Evolutionary conservation across 2,888 invertebrate species (phyloP).

Genomic region (Coleophora flavipennella): DNA sequence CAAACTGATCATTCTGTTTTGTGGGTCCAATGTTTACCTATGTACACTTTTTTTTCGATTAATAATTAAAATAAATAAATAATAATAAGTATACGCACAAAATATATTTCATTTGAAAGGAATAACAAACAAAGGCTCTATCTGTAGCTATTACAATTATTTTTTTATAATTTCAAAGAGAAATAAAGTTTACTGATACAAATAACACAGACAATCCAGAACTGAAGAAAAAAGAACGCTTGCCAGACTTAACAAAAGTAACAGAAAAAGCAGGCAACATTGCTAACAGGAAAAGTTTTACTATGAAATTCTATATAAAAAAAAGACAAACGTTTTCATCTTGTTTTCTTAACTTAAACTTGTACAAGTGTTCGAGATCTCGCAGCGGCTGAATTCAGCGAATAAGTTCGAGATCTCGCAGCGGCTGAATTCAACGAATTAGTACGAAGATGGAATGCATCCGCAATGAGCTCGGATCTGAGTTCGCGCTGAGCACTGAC

Average conservation of each 20-base stretch:
- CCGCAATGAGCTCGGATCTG: conserved; percentile 19
- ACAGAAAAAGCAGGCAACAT: background rate
- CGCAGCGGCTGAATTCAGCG: conserved; percentile 17
- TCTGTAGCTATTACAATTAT: too few species aligned
- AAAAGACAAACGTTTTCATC: conserved; percentile 5
- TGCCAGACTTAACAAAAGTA: background rate
- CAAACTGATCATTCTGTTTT: too few species aligned
- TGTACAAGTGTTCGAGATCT: conserved; percentile 5
- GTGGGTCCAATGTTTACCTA: too few species aligned
- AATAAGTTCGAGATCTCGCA: conserved; percentile 15
- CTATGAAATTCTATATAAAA: conserved; percentile 9
- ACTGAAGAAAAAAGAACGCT: background rate
- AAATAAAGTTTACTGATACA: background rate
- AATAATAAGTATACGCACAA: too few species aligned
- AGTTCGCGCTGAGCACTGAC: conserved; percentile 8
- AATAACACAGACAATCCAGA: too few species aligned
- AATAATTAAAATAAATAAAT: too few species aligned
- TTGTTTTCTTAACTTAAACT: conserved; percentile 8
- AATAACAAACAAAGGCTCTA: too few species aligned
- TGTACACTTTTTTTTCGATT: too few species aligned
- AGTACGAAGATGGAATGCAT: conserved; percentile 21
- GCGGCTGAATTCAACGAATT: conserved; percentile 22
- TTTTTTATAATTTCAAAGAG: background rate
- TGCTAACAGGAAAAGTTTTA: conserved; percentile 8
- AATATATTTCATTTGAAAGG: too few species aligned